A percentile compares a stretch with the other conserved stretches of the same genome.
phyloP scores from a whole-genome alignment of 2,797 vertebrate genomes.

The Eleutherodactylus coqui region DNA sequence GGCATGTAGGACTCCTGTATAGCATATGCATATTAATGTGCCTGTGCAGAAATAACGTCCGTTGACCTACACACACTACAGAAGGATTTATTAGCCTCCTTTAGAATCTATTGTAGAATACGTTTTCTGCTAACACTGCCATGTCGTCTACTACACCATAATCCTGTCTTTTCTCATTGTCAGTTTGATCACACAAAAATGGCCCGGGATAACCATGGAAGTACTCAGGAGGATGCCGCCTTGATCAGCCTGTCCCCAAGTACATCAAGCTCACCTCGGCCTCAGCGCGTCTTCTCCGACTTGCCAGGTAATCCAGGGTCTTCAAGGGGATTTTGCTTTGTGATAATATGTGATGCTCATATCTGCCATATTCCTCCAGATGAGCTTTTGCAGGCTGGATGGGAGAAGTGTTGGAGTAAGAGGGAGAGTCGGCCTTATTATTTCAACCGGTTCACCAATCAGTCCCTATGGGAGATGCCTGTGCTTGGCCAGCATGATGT shows the following conservation, averaged over 20 bases:
- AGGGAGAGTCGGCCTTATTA: constrained; percentile 95
- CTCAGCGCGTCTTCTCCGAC: constrained; percentile 87
- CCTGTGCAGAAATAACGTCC: not conserved
- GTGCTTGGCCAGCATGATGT: constrained; percentile 94
- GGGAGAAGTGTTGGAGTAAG: constrained; percentile 98
- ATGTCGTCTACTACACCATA: not conserved
- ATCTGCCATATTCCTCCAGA: constrained; percentile 75
- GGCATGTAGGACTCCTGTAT: not conserved
- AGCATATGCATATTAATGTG: not conserved
- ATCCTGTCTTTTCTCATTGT: not conserved
- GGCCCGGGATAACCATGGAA: constrained; percentile 93
- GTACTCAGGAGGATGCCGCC: constrained; percentile 84
- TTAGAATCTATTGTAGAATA: not conserved
- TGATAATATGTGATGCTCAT: not conserved
- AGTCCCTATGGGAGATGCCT: constrained; percentile 98
- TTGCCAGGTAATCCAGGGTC: constrained; percentile 85
- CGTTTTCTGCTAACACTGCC: not conserved
- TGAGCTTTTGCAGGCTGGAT: constrained; percentile 95
- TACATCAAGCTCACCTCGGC: constrained; percentile 87
- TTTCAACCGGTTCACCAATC: constrained; percentile 98
- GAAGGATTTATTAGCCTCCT: too few species aligned
- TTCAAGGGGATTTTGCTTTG: not conserved
- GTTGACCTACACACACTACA: not conserved
- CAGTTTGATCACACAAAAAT: constrained; percentile 75
- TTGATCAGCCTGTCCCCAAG: constrained; percentile 86